Evolutionary conservation across 2,888 invertebrate genomes (phyloP).

Genomic region (Platycnemis pennipes): DNA sequence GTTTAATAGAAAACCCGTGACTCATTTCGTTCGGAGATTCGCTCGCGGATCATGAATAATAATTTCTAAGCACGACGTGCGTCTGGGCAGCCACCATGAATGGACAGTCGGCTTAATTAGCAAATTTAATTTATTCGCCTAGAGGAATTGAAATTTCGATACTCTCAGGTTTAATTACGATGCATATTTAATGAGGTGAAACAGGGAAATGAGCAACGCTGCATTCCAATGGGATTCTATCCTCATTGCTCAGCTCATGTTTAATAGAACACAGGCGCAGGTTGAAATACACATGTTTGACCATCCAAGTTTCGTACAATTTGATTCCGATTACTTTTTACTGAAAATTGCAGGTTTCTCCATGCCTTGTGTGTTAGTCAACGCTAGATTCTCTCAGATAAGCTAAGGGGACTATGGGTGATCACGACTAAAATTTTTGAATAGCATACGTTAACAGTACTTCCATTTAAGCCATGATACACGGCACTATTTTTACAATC

Average conservation of each 20-base stretch:
- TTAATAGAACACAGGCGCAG: neutral
- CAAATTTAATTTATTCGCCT: neutral
- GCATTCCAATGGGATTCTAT: neutral
- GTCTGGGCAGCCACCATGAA: neutral
- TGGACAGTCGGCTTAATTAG: neutral
- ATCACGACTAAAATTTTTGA: no score
- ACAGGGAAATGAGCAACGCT: neutral
- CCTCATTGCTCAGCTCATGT: neutral
- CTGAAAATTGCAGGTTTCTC: no score
- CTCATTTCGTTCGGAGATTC: neutral
- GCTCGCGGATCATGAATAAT: neutral
- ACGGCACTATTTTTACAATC: no score
- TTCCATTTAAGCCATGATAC: no score
- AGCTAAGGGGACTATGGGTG: no score
- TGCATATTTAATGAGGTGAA: neutral
- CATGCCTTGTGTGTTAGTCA: no score
- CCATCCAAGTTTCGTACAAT: neutral
- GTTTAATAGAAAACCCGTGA: conserved; percentile 26
- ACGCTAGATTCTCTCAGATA: no score
- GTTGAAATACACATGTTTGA: neutral
- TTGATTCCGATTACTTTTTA: no score
- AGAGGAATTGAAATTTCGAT: neutral
- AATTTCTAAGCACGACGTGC: neutral
- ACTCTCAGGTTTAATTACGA: neutral
- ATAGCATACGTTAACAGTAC: no score